Evolutionary conservation across 2,888 invertebrate genomes (phyloP).

Genomic region (Mystacides longicornis): DNA sequence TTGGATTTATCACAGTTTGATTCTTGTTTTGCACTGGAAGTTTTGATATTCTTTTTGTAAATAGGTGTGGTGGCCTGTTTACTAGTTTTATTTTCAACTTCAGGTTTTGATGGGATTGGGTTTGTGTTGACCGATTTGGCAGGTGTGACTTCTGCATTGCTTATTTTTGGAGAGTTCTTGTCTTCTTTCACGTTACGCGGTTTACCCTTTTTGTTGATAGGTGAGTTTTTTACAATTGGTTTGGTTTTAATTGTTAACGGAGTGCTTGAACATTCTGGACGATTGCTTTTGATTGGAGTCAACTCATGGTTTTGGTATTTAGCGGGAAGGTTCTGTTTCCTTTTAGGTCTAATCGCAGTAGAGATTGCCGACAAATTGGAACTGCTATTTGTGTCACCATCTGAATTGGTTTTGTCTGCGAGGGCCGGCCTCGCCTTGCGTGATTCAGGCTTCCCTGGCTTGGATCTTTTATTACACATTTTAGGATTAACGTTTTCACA

Average conservation of each 20-base stretch:
- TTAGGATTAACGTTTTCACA: conserved; percentile 17
- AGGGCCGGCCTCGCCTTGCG: conserved; percentile 18
- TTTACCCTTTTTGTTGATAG: not conserved
- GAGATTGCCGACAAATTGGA: not conserved
- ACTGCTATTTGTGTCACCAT: conserved; percentile 12
- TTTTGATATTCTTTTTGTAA: not conserved
- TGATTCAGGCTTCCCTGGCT: conserved; percentile 8
- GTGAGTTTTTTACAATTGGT: not conserved
- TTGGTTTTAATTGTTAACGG: conserved; percentile 5
- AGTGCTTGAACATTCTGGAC: conserved; percentile 18
- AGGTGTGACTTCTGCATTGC: not conserved
- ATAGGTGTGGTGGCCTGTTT: not conserved
- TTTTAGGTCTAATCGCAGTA: conserved; percentile 32
- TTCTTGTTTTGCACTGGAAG: not conserved
- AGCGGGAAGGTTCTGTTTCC: conserved; percentile 37
- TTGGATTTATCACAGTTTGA: not conserved
- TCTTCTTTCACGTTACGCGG: not conserved
- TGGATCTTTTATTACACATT: conserved; percentile 13
- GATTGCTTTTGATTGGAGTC: conserved; percentile 32
- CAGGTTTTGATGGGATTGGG: not conserved
- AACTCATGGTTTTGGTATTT: conserved; percentile 38
- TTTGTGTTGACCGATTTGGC: not conserved
- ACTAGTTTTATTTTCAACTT: not conserved
- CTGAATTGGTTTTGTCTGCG: conserved; percentile 22
- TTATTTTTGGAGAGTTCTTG: too few relatives aligned